Evolutionary conservation across 2,888 invertebrate species (phyloP), one percentile per base, ranked within the genome.

Genomic region (Brachycybe producta): DNA sequence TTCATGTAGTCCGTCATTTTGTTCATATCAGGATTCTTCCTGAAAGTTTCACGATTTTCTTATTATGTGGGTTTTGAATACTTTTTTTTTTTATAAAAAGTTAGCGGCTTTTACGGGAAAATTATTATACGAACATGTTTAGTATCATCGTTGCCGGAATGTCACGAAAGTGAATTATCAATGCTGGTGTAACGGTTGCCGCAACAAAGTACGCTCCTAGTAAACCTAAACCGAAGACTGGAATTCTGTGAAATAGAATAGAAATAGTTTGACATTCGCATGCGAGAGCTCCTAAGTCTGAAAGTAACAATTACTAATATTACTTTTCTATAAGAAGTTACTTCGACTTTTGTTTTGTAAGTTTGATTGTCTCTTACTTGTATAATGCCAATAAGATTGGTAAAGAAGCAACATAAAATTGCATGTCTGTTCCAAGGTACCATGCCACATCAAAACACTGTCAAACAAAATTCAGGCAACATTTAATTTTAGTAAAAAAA

Each of bases 401-500:
- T 7, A 57, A 57, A 26, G 56, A 55, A 5, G 56, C 52, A 2
- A 56, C 3, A 38, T 57, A 57, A 41, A 57, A 57, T 24, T 55
- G 55, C 34, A 55, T 41, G 19, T 55, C 52, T 28, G 27, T 26
- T 0, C 51, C 43, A 3, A 53, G 23, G 38, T 48, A 53, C 53
- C 55, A 53, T 42, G 57, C 56, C 51, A 55, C 52, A 35, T 58
- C 57, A 41, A 55, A 55, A 7, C 55, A 53, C 27, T 56, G 45
- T 11, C 34, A 24, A 15, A 13, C 8, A 30, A 30, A 30, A 13
- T n/a, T n/a, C n/a, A n/a, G n/a, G n/a, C n/a, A n/a, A n/a, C n/a
- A n/a, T n/a, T n/a, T n/a, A n/a, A n/a, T n/a, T n/a, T n/a, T n/a
- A n/a, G n/a, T n/a, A n/a, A n/a, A n/a, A n/a, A n/a, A n/a, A n/a